Percentiles rank a stretch among this genome's conserved stretches.
These are phyloP conservation scores for Imbricaverruca yamaguchii DNA, from an alignment of 2,888 invertebrate genomes.

Conservation along the genomic window DNA sequence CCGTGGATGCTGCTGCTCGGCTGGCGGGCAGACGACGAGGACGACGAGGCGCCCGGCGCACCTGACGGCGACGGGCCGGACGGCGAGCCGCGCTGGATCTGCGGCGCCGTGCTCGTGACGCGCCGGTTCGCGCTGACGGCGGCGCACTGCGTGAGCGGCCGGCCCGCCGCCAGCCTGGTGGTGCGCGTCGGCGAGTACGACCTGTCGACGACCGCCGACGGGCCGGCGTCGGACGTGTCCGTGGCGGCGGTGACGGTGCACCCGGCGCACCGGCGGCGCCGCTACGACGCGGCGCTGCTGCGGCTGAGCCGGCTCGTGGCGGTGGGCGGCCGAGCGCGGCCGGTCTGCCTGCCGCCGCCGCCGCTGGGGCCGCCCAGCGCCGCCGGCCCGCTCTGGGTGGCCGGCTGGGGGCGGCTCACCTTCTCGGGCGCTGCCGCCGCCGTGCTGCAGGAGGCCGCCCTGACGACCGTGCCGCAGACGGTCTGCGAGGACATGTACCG, in stretches of 20 bases:
- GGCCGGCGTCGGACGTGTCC: not conserved
- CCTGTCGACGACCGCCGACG: not conserved
- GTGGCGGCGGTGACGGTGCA: not conserved
- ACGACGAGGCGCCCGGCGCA: not conserved
- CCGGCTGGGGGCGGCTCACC: not conserved
- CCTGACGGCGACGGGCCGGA: not conserved
- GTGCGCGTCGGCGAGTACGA: slow-evolving; percentile 2
- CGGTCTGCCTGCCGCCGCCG: not conserved
- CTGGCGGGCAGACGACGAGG: not conserved
- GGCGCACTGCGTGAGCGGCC: not conserved
- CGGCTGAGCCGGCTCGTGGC: not conserved
- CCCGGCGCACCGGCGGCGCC: not conserved
- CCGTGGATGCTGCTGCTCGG: not conserved
- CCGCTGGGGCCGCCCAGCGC: not conserved
- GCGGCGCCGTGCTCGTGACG: not conserved
- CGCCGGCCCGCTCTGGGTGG: not conserved
- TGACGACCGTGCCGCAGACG: not conserved
- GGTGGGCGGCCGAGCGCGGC: not conserved
- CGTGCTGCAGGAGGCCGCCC: not conserved
- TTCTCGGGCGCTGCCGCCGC: not conserved
- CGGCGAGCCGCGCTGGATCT: not conserved
- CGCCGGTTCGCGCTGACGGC: not conserved
- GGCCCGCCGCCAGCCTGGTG: not conserved
- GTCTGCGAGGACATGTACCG: not conserved
- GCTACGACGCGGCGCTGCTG: slow-evolving; percentile 2